Evolutionary conservation across 2,113 vertebrate genomes (phyloP), one percentile per base, ranked within the genome.

Genomic region (Canis aureus): DNA sequence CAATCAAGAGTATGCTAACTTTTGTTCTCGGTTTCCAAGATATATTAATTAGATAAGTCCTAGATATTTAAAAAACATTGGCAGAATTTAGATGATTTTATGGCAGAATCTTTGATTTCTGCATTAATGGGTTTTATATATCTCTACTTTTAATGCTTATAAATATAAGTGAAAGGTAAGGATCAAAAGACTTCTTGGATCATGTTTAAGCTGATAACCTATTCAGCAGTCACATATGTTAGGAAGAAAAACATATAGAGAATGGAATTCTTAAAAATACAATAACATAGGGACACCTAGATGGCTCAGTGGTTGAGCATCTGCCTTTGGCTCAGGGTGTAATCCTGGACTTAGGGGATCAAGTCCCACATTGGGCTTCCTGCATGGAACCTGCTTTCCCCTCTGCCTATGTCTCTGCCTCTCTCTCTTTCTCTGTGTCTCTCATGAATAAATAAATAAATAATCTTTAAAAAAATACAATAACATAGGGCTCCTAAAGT

Each of bases 101-200:
- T 43, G 25, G 64, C 0, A 91, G 27, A 71, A 73, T 60, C 2
- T 82, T n/a, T n/a, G 11, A 1, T 3, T 92, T 90, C 62, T 86
- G 2, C 64, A 81, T 84, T 51, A 95, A 85, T 43, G 12, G 73
- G 27, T 92, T 51, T 93, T 79, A 78, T 55, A 79, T 76, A 17
- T 29, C 22, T 92, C 74, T 67, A 76, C 4, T 38, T 94, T 90
- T 16, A 92, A 92, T 83, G 19, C 6, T 95, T 87, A 51, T 67
- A 97, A 55, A 67, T 55, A 78, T 17, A 78, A 11, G 51, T 55
- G 8, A 23, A 95, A 49, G 4, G 91, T 82, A 83, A 94, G 13
- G 32, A 88, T 93, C 23, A 94, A 91, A 94, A 64, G 62, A 62
- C 78, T 92, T 90, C 64, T 96, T 83, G 35, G 76, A 66, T 93